Conservation (phyloP, 2,888 invertebrate genomes). For the Gymnoscelis rufifasciata region DNA sequence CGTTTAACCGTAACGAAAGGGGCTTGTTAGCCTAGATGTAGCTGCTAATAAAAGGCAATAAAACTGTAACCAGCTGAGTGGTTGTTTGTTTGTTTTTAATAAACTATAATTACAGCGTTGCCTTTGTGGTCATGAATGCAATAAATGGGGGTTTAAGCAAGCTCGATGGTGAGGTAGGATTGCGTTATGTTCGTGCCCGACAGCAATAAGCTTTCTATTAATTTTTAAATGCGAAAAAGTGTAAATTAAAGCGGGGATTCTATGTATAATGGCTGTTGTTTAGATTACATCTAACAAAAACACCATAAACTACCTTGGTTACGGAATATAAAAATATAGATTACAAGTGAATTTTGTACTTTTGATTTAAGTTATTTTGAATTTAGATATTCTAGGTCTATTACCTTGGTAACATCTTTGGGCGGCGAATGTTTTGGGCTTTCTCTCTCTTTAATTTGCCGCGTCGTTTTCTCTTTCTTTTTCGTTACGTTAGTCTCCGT, state of each 20-base stretch:
- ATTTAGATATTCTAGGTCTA: too few relatives aligned
- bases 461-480: slow-evolving; percentile 55
- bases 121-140: slow-evolving; percentile 45
- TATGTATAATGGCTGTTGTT: slow-evolving; percentile 34
- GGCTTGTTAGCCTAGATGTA: slow-evolving; percentile 37
- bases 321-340: slow-evolving; percentile 31
- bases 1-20: slow-evolving; percentile 27
- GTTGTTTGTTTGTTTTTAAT: slow-evolving; percentile 29
- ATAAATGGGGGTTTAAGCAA: slow-evolving; percentile 23
- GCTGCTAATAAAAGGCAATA: slow-evolving; percentile 32
- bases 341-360: too few relatives aligned
- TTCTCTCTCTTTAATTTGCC: slow-evolving; percentile 58
- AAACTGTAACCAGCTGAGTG: slow-evolving; percentile 43
- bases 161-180: slow-evolving; percentile 38
- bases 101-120: slow-evolving; percentile 48
- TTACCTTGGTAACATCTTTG: slow-evolving; percentile 50
- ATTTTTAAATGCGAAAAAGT: slow-evolving; percentile 54
- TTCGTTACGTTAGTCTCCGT: slow-evolving; percentile 74
- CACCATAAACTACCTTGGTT: slow-evolving; percentile 38
- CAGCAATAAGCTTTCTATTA: slow-evolving; percentile 56
- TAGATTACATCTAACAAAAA: slow-evolving; percentile 39
- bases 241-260: slow-evolving; percentile 48
- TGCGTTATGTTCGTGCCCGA: slow-evolving; percentile 59
- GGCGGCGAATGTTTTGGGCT: slow-evolving; percentile 46
- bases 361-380: too few relatives aligned